Evolutionary conservation across 2,113 vertebrate species (phyloP).

Genomic region (Pseudopodoces humilis): DNA sequence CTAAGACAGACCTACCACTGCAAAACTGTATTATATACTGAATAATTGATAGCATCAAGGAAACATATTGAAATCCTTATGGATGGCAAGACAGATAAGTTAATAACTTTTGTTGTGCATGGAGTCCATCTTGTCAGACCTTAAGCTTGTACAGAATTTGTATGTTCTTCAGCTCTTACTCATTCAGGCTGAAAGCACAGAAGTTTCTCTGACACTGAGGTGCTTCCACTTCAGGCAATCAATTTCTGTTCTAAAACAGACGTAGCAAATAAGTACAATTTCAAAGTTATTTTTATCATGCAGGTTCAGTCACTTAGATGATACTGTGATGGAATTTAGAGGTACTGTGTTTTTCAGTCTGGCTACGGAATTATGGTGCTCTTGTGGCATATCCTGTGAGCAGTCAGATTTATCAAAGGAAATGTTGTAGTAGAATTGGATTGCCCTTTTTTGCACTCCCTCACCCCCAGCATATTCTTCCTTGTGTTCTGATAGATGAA

Average conservation of each 20-base stretch:
- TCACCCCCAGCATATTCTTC: accelerated
- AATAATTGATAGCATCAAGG: neutral
- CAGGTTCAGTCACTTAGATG: neutral
- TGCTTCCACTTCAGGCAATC: neutral
- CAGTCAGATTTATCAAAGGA: neutral
- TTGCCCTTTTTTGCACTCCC: neutral
- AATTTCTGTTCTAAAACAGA: neutral
- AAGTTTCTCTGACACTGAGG: neutral
- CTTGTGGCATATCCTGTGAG: neutral
- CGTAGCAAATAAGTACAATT: neutral
- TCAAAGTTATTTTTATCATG: neutral
- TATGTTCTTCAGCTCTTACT: neutral
- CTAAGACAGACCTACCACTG: neutral
- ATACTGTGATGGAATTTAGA: neutral
- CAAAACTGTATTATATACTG: neutral
- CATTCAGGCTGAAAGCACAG: neutral
- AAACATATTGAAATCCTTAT: neutral
- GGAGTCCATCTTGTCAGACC: neutral
- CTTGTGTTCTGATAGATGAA: neutral
- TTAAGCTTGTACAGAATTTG: neutral
- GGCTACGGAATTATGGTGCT: neutral
- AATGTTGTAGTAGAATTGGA: neutral
- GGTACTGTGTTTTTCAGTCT: neutral
- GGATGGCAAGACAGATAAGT: neutral
- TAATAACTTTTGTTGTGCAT: neutral